Evolutionary conservation across 1,140 invertebrate genomes (phyloP).

Genomic region (Drosophila arawakana): DNA sequence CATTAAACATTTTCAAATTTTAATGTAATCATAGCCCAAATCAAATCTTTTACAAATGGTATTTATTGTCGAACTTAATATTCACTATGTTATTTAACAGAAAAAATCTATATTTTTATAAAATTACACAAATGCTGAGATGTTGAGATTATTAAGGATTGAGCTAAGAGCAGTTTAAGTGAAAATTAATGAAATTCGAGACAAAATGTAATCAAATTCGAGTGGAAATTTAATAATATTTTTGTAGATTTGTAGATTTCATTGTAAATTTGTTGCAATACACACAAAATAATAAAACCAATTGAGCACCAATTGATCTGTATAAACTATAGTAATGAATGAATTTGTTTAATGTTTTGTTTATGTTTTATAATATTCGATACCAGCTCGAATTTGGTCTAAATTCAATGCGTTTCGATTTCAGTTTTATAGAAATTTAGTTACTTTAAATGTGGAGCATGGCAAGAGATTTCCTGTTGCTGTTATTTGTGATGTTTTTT

Average conservation of each 20-base stretch:
- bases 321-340: slow-evolving; percentile 19
- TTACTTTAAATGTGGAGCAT: slow-evolving; percentile 67
- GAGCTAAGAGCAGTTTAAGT: slow-evolving; percentile 36
- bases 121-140: slow-evolving; percentile 17
- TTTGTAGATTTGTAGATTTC: not conserved
- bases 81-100: slow-evolving; percentile 25
- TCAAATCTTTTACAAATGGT: slow-evolving; percentile 10
- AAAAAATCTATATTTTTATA: slow-evolving; percentile 20
- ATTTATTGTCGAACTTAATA: slow-evolving; percentile 39
- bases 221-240: slow-evolving; percentile 38
- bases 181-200: slow-evolving; percentile 16
- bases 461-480: slow-evolving; percentile 79
- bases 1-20: slow-evolving; percentile 13
- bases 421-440: slow-evolving; percentile 66
- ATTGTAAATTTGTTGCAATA: slow-evolving; percentile 13
- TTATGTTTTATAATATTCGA: slow-evolving; percentile 65
- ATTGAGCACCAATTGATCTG: slow-evolving; percentile 19
- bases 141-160: slow-evolving; percentile 31
- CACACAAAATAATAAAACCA: slow-evolving; percentile 15
- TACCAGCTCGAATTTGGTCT: slow-evolving; percentile 83
- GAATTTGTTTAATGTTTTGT: slow-evolving; percentile 23
- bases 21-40: slow-evolving; percentile 14
- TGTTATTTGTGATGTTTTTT: slow-evolving; percentile 15
- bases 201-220: slow-evolving; percentile 55
- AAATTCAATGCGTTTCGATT: slow-evolving; percentile 80